Evolutionary conservation across 2,113 vertebrate genomes (phyloP).

Genomic region (Trematomus loennbergii): DNA sequence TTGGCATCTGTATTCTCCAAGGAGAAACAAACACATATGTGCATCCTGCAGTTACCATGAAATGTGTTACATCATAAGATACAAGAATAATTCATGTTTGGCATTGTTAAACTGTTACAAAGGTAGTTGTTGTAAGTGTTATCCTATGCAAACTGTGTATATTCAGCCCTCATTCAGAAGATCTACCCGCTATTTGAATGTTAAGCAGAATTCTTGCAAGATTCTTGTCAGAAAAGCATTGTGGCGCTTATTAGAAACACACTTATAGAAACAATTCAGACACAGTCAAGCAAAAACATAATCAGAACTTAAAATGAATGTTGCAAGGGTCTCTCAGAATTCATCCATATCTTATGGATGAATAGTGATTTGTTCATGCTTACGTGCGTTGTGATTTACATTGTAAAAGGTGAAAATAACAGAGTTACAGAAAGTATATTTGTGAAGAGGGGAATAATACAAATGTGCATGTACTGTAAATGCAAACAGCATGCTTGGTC

Average conservation of each 20-base stretch:
- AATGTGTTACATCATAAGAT: neutral
- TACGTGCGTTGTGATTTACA: neutral
- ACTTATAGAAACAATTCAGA: constrained; percentile 13
- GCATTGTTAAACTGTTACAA: constrained; percentile 22
- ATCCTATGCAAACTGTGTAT: neutral
- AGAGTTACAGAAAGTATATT: neutral
- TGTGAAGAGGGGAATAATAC: neutral
- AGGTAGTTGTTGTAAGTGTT: constrained; percentile 1
- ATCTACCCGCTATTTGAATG: neutral
- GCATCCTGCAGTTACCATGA: constrained; percentile 1
- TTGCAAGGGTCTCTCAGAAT: constrained; percentile 11
- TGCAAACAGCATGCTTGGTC: neutral
- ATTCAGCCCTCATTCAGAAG: neutral
- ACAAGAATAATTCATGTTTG: neutral
- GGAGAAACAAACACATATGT: constrained; percentile 21
- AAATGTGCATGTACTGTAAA: neutral
- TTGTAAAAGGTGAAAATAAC: constrained; percentile 9
- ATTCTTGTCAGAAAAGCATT: constrained; percentile 11
- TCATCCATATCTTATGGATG: constrained; percentile 1
- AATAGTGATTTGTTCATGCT: neutral
- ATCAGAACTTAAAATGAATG: neutral
- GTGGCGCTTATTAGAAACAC: neutral
- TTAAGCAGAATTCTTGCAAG: neutral
- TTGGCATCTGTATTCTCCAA: constrained; percentile 28
- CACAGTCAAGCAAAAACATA: neutral